A percentile compares a stretch with the other conserved stretches of the same genome.
Evolutionary conservation across 92 coral and sea anemone genomes (phyloP).

Genomic region (Pocillopora meandrina): DNA sequence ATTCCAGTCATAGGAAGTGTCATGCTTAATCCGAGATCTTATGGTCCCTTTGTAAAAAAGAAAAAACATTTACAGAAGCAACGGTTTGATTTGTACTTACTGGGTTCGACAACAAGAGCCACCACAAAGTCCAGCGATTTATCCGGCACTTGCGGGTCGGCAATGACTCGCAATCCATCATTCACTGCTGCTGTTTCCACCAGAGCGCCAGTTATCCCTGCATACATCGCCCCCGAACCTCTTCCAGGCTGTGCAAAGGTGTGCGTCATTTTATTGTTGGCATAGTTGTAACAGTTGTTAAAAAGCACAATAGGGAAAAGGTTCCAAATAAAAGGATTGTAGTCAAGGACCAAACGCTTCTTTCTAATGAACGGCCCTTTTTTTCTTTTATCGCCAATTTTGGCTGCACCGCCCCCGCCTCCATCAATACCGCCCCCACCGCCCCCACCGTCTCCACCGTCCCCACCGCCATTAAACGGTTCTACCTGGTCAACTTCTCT

Average conservation of each 20-base stretch:
- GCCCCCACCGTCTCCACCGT: too few relatives aligned
- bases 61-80: not conserved
- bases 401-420: too few relatives aligned
- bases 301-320: too few relatives aligned
- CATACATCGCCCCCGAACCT: not conserved
- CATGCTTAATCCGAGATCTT: not conserved
- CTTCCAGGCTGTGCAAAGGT: conserved; percentile 8
- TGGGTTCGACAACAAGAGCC: not conserved
- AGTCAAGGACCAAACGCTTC: not conserved
- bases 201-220: not conserved
- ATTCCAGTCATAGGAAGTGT: too few relatives aligned
- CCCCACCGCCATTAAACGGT: not conserved
- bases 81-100: not conserved
- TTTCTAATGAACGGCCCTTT: not conserved
- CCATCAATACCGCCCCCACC: too few relatives aligned
- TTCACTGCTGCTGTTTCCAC: not conserved
- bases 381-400: too few relatives aligned
- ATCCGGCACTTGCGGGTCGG: not conserved
- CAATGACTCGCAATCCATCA: not conserved
- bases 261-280: not conserved
- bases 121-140: not conserved
- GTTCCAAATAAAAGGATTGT: not conserved
- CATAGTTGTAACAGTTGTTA: conserved; percentile 23
- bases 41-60: not conserved
- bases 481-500: not conserved